Evolutionary conservation across 2,113 vertebrate genomes (phyloP).

Genomic region (Panthera tigris): DNA sequence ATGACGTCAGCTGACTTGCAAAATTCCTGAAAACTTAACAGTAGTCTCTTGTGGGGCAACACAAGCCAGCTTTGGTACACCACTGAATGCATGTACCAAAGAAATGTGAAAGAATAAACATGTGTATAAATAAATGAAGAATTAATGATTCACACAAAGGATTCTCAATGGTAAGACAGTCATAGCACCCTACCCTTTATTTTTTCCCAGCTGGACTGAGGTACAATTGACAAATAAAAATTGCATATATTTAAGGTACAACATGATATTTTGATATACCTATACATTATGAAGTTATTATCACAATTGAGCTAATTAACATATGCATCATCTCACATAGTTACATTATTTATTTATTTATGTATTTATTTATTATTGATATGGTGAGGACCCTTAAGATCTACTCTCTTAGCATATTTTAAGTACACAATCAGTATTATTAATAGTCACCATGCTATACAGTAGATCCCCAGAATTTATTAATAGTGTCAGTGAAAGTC

Average conservation of each 20-base stretch:
- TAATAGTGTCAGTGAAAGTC: not conserved
- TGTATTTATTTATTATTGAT: not conserved
- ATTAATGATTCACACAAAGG: not conserved
- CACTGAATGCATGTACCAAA: not conserved
- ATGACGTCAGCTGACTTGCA: not conserved
- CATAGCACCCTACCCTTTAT: not conserved
- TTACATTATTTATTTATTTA: not conserved
- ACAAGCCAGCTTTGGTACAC: not conserved
- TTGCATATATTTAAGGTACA: not conserved
- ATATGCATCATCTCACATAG: not conserved
- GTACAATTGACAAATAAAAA: not conserved
- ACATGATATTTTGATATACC: not conserved
- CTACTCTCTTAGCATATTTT: not conserved
- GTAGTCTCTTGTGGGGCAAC: not conserved
- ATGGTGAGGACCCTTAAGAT: not conserved
- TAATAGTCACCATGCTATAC: not conserved
- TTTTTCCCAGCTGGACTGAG: not conserved
- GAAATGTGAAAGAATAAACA: not conserved
- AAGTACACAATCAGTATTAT: not conserved
- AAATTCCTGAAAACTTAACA: not conserved
- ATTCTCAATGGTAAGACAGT: not conserved
- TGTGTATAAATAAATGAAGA: not conserved
- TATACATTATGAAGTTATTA: not conserved
- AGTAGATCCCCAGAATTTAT: not conserved
- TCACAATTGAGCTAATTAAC: not conserved